Evolutionary conservation across 2,888 invertebrate species (phyloP), one percentile per base, ranked within the genome.

Genomic region (Laothoe populi): DNA sequence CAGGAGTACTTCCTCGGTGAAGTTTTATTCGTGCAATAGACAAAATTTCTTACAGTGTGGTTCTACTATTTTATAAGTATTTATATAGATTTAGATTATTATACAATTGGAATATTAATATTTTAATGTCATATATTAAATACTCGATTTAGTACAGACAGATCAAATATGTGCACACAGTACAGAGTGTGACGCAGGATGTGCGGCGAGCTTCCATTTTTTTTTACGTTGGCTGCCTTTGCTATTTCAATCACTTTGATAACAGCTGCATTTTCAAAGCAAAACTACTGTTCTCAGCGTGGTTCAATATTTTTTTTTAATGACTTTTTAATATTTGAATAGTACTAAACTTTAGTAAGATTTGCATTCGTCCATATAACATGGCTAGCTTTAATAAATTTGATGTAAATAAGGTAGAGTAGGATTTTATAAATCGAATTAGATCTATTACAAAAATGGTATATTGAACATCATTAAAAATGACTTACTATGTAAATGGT

Each of bases 161-260:
- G n/a, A 11, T 11, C 35, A 0, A 19, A 53, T 35, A 35, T 35
- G 31, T 19, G 11, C 10, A 11, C 16, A 31, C 23, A 24, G 13
- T 53, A 53, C 31, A 53, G 35, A 53, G 53, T 5, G 26, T 4
- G 49, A 46, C 3, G 23, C 44, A 13, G 35, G 35, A 4, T 19
- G 53, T 53, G 53, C 16, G 31, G 31, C 19, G 49, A 31, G 49
- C 31, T 53, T 31, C 31, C 16, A 31, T 53, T 53, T 19, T 53
- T 53, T 49, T 42, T 57, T 45, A 24, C 31, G 31, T 19, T 35
- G 26, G 48, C n/a, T 7, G 11, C 53, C 4, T 4, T 19, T 19
- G 19, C 19, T 11, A 38, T 16, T 58, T 58, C 35, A 38, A 38
- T 19, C 60, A 63, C 57, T 63, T 46, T 44, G 57, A 40, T 44